These are phyloP conservation scores for Botrylloides violaceus DNA, from an alignment of 23 tunicate genomes.

Conservation along the genomic window DNA sequence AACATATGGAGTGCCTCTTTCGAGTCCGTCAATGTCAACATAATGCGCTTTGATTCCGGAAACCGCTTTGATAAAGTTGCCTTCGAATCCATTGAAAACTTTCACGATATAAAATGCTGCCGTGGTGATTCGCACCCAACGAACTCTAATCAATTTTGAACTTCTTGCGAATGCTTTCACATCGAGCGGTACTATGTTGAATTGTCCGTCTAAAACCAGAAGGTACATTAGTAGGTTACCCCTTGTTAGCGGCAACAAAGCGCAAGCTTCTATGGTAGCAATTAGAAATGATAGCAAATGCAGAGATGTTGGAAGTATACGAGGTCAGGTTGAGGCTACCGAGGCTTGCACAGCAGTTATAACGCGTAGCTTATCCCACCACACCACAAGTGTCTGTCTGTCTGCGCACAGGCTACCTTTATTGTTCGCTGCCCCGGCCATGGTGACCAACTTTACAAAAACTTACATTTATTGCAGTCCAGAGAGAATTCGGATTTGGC, in stretches of 20 bases:
- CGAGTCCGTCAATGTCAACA: neutral
- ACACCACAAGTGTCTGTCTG: too few species aligned
- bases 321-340: too few species aligned
- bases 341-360: too few species aligned
- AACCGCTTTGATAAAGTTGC: neutral
- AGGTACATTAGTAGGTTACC: too few species aligned
- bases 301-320: too few species aligned
- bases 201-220: conserved; percentile 22
- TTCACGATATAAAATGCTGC: conserved; percentile 11
- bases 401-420: too few species aligned
- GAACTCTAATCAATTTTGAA: neutral
- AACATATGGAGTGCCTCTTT: conserved; percentile 6
- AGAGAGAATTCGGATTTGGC: neutral
- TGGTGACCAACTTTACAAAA: too few species aligned
- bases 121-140: neutral
- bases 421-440: too few species aligned
- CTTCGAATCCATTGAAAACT: conserved; percentile 8
- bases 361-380: too few species aligned
- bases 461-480: neutral
- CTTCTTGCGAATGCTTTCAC: conserved; percentile 2
- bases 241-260: too few species aligned
- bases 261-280: too few species aligned
- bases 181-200: neutral
- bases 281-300: too few species aligned
- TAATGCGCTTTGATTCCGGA: neutral